Conservation (phyloP, 2,113 vertebrate species). For the Origma solitaria region DNA sequence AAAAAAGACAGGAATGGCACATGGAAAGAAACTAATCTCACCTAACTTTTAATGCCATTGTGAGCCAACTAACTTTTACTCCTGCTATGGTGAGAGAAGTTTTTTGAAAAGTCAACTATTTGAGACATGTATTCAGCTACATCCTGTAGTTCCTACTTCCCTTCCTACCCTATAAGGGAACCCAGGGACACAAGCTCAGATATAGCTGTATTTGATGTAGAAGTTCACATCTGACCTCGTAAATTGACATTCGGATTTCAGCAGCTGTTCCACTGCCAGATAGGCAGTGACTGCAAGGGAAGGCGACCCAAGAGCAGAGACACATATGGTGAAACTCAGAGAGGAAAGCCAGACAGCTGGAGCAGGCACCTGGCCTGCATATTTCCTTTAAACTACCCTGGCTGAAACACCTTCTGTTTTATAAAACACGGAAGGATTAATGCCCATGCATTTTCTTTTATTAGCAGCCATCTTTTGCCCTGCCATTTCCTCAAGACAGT, state of each 20-base stretch:
- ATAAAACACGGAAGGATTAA: neutral
- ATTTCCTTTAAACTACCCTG: neutral
- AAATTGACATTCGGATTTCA: neutral
- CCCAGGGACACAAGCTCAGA: neutral
- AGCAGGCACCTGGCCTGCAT: neutral
- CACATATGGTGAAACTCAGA: neutral
- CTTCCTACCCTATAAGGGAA: neutral
- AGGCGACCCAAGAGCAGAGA: neutral
- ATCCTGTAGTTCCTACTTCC: neutral
- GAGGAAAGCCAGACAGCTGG: neutral
- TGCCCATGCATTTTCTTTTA: neutral
- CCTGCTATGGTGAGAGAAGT: neutral
- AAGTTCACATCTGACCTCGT: neutral
- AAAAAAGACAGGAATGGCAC: neutral
- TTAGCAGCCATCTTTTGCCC: neutral
- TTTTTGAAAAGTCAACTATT: neutral
- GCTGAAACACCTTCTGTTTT: neutral
- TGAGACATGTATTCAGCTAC: neutral
- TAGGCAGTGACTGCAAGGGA: neutral
- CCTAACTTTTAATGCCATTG: neutral
- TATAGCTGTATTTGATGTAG: neutral
- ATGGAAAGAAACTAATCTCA: neutral
- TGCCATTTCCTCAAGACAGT: neutral
- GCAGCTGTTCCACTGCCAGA: neutral
- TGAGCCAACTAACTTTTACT: neutral